Evolutionary conservation across 2,113 vertebrate genomes (phyloP), one percentile per base, ranked within the genome.

Genomic region (Argyrosomus japonicus): DNA sequence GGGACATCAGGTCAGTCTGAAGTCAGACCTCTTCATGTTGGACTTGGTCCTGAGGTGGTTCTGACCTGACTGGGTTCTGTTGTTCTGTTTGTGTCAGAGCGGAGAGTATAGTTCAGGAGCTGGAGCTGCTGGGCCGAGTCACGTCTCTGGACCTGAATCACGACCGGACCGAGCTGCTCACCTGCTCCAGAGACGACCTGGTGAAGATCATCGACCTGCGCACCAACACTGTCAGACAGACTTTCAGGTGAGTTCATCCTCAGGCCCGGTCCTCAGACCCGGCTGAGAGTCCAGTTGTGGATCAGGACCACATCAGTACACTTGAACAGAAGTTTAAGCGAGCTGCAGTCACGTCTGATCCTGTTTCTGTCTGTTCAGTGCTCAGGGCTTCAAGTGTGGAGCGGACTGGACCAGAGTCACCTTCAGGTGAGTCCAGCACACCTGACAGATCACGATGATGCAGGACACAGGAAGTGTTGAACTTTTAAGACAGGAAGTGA

Each of bases 371-470:
- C 10, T 69, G 0, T 68, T 21, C 62, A 99, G 98, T 9, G 97
- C 97, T 17, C 96, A 96, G 40, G 97, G 98, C 40, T 99, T 99
- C 93, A 99, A 99, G 89, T 99, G 98, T 54, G 98, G 98, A 68
- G 97, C 98, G 3, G 98, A 99, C 79, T 99, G 98, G 97, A 99
- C 97, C 0, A 95, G 98, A 93, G 97, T 97, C 4, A 96, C 97
- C 10, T 99, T 98, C 95, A 99, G 98, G 98, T 99, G 83, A 92
- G 95, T 88, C 11, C 8, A 17, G 17, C 8, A 5, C 50, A 17
- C 15, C 48, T 47, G 45, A 18, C 48, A 17, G 48, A 50, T 5
- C 15, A 45, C 12, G 2, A 36, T 36, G 32, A 36, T 36, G 32
- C 32, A 32, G 3, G 29, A 32, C 29, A 32, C 29, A 32, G 32